These are phyloP conservation scores for Sceloporus undulatus DNA, from an alignment of 2,113 vertebrate genomes.

Conservation along the genomic window DNA sequence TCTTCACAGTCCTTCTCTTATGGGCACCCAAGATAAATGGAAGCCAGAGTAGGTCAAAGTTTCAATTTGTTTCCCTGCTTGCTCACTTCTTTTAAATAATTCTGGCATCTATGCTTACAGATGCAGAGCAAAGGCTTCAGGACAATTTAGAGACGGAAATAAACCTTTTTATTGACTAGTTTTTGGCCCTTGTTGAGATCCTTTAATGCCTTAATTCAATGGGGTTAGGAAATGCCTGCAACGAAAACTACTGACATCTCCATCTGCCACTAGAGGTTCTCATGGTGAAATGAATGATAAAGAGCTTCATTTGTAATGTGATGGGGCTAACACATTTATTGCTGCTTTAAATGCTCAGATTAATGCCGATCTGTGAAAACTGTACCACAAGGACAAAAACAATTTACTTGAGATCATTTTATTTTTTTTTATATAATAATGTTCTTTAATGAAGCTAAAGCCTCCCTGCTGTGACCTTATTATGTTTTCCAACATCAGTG, in stretches of 20 bases:
- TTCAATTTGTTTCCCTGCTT: slow-evolving; percentile 67
- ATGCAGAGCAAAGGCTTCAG: slow-evolving; percentile 44
- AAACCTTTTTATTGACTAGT: slow-evolving; percentile 50
- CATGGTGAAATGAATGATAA: slow-evolving; percentile 70
- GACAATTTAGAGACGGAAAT: slow-evolving; percentile 61
- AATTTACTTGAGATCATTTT: slow-evolving; percentile 78
- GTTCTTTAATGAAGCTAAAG: slow-evolving; percentile 80
- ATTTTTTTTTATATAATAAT: slow-evolving; percentile 79
- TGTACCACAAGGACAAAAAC: slow-evolving; percentile 76
- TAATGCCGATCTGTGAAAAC: slow-evolving; percentile 73
- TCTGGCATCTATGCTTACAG: slow-evolving; percentile 52
- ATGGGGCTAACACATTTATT: slow-evolving; percentile 63
- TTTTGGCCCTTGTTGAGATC: slow-evolving; percentile 25
- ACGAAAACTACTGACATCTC: slow-evolving; percentile 31
- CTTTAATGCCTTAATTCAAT: slow-evolving; percentile 41
- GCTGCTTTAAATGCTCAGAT: slow-evolving; percentile 74
- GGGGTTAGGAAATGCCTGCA: slow-evolving; percentile 44
- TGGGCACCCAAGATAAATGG: slow-evolving; percentile 60
- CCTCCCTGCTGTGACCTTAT: slow-evolving; percentile 81
- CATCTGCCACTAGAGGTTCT: slow-evolving; percentile 68
- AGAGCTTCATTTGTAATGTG: slow-evolving; percentile 57
- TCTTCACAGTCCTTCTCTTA: slow-evolving; percentile 46
- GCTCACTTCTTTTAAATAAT: slow-evolving; percentile 68
- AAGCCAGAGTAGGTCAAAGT: slow-evolving; percentile 69
- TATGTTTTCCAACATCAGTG: slow-evolving; percentile 77